A percentile compares a stretch with the other conserved stretches of the same genome.
Conservation (phyloP, 2,797 vertebrate species). For the Bothrops alternatus region DNA sequence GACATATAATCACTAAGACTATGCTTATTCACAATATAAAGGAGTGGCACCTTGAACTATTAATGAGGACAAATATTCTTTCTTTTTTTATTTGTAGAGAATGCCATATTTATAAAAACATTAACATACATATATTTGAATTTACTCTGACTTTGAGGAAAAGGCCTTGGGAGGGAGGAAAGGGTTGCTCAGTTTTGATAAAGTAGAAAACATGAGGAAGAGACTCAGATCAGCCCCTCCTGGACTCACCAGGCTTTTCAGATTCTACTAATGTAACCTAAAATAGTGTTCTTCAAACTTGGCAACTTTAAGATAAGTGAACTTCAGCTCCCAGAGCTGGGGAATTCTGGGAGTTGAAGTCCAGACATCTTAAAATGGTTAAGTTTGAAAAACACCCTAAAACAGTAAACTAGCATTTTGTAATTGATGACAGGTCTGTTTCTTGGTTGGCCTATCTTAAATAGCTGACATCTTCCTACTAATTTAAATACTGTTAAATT, state of each 20-base stretch:
- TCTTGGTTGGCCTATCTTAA: background rate
- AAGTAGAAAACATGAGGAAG: background rate
- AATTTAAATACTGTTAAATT: background rate
- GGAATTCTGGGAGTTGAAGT: background rate
- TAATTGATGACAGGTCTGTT: background rate
- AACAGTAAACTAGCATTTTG: background rate
- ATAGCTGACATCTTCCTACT: slow-evolving; percentile 18
- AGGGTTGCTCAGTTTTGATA: background rate
- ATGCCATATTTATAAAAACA: background rate
- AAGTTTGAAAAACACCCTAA: background rate
- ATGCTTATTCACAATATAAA: background rate
- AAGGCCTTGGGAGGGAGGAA: background rate
- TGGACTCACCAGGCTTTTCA: background rate
- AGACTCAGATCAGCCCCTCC: background rate
- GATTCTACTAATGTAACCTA: background rate
- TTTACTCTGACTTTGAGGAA: background rate
- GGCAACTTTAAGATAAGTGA: background rate
- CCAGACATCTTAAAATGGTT: background rate
- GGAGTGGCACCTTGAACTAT: background rate
- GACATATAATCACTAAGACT: background rate
- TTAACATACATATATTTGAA: background rate
- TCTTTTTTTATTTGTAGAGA: background rate
- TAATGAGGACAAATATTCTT: background rate
- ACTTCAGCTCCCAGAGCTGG: background rate
- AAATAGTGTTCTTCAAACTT: background rate